A percentile compares a stretch with the other conserved stretches of the same genome.
Evolutionary conservation across 2,797 vertebrate species (phyloP).

Genomic region (Pangasius sanitwongsei): DNA sequence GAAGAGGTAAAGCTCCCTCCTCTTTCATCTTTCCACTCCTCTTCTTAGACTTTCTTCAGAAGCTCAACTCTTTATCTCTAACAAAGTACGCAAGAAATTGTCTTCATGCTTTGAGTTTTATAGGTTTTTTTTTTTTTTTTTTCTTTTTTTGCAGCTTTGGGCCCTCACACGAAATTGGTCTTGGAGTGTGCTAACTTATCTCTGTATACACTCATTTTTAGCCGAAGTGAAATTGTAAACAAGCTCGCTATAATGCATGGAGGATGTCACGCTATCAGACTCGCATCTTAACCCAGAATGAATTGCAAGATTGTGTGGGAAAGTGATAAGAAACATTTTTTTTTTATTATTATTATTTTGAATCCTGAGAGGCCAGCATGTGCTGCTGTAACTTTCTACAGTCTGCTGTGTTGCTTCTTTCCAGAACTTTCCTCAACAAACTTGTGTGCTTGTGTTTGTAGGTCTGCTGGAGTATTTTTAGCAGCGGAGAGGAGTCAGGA

Average conservation of each 20-base stretch:
- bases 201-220: not conserved
- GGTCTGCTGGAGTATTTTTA: slow-evolving; percentile 83
- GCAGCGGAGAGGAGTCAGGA: slow-evolving; percentile 80
- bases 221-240: slow-evolving; percentile 4
- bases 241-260: not conserved
- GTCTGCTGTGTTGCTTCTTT: not conserved
- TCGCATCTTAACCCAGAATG: not conserved
- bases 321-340: slow-evolving; percentile 3
- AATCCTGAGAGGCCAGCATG: not conserved
- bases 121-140: not conserved
- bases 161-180: slow-evolving; percentile 10
- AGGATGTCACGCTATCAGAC: slow-evolving; percentile 12
- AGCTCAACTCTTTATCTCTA: slow-evolving; percentile 40
- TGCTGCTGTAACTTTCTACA: not conserved
- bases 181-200: slow-evolving; percentile 26
- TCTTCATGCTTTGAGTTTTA: slow-evolving; percentile 23
- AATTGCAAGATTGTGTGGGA: slow-evolving; percentile 20
- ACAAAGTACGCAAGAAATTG: slow-evolving; percentile 1
- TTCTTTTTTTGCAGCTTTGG: not conserved
- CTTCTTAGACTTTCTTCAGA: slow-evolving; percentile 33
- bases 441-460: slow-evolving; percentile 58
- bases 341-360: not conserved
- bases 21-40: slow-evolving; percentile 39
- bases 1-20: slow-evolving; percentile 70
- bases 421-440: slow-evolving; percentile 1